These are phyloP conservation scores for Leptinotarsa haldemani DNA, from an alignment of 2,888 invertebrate species.

Conservation along the genomic window DNA sequence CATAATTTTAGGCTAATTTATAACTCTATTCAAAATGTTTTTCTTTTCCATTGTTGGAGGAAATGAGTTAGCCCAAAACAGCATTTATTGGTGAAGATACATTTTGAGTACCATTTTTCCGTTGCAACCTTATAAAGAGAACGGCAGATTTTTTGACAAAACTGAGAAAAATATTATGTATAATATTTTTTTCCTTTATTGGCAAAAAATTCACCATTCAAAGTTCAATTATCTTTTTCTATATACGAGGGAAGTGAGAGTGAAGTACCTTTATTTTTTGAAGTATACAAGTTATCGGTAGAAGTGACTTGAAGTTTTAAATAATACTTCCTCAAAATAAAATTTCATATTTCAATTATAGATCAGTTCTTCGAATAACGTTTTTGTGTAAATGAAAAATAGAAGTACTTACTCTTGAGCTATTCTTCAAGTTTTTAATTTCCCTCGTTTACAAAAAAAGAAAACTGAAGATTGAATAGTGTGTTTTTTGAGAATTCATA, in stretches of 20 bases:
- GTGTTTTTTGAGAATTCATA: not conserved
- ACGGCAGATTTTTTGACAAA: not conserved
- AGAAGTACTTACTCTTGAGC: conserved; percentile 10
- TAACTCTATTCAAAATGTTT: not conserved
- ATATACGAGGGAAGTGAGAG: not conserved
- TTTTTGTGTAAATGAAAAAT: conserved; percentile 3
- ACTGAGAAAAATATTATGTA: not conserved
- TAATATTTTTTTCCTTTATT: not conserved
- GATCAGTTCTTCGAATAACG: not conserved
- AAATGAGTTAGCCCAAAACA: not conserved
- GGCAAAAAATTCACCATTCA: no score
- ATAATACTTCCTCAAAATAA: not conserved
- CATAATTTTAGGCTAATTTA: not conserved
- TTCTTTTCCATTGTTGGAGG: not conserved
- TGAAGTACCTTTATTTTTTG: not conserved
- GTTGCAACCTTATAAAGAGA: not conserved
- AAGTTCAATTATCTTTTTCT: not conserved
- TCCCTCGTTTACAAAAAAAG: not conserved
- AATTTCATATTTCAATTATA: conserved; percentile 6
- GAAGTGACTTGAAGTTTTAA: not conserved
- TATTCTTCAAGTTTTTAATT: not conserved
- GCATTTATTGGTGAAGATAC: not conserved
- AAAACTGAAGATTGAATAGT: not conserved
- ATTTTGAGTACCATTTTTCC: not conserved
- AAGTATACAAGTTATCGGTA: not conserved